Evolutionary conservation across 2,888 invertebrate genomes (phyloP).

Genomic region (Plagodis dolabraria): DNA sequence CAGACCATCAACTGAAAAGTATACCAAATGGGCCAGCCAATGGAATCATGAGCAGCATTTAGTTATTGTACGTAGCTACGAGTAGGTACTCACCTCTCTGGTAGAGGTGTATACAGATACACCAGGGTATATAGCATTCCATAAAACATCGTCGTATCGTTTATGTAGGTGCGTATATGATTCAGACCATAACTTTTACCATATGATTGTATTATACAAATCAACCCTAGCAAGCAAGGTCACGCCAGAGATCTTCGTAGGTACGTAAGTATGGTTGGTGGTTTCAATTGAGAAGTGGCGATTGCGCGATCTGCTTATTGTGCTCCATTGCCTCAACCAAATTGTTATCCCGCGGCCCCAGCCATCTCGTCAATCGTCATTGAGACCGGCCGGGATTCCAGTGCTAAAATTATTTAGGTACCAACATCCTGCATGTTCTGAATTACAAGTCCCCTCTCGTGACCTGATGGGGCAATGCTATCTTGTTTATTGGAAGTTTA

Average conservation of each 20-base stretch:
- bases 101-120: too few species aligned
- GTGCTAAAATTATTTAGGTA: constrained; percentile 22
- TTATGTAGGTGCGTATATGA: too few species aligned
- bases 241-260: too few species aligned
- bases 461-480: not conserved
- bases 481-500: not conserved
- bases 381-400: constrained; percentile 17
- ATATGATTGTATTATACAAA: constrained; percentile 1
- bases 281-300: constrained; percentile 17
- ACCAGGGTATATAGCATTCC: too few species aligned
- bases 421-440: constrained; percentile 7
- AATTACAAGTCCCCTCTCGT: constrained; percentile 7
- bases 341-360: constrained; percentile 22
- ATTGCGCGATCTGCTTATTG: constrained; percentile 14
- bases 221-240: constrained; percentile 5
- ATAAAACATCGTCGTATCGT: too few species aligned
- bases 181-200: not conserved
- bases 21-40: too few species aligned
- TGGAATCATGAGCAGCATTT: too few species aligned
- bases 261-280: not conserved
- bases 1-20: too few species aligned
- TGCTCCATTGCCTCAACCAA: constrained; percentile 21
- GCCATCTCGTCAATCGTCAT: constrained; percentile 15
- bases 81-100: too few species aligned
- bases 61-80: too few species aligned